A percentile compares a stretch with the other conserved stretches of the same genome.
These are phyloP conservation scores for Ommatoiulus sabulosus DNA, from an alignment of 2,888 invertebrate genomes.

Conservation along the genomic window DNA sequence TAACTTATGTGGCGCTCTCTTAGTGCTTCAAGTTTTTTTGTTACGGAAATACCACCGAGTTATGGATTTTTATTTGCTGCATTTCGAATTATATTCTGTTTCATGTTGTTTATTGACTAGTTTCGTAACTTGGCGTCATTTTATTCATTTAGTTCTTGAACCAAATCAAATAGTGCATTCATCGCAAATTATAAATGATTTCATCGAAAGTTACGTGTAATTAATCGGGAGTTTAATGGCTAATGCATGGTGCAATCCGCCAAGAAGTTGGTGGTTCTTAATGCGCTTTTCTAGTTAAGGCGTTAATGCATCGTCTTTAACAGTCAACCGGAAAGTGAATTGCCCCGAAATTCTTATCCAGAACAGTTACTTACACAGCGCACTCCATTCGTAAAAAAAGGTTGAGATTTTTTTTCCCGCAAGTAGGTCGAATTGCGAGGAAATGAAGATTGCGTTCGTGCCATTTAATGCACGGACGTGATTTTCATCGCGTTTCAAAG, in stretches of 20 bases:
- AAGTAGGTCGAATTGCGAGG: constrained; percentile 32
- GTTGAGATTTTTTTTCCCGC: not conserved
- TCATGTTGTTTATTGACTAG: too few species aligned
- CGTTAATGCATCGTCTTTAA: not conserved
- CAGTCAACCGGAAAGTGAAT: not conserved
- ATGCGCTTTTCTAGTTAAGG: not conserved
- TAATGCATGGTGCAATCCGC: not conserved
- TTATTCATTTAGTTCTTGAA: too few species aligned
- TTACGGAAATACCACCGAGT: too few species aligned
- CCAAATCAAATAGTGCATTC: too few species aligned
- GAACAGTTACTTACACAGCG: not conserved
- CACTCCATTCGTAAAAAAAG: not conserved
- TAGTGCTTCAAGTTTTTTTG: too few species aligned
- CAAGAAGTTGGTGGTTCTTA: not conserved
- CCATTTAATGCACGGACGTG: constrained; percentile 31
- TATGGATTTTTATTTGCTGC: too few species aligned
- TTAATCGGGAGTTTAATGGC: too few species aligned
- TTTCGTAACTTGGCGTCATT: too few species aligned
- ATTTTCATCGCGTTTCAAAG: constrained; percentile 32
- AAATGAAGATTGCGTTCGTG: constrained; percentile 18
- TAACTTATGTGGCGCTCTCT: too few species aligned
- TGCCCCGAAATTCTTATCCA: not conserved
- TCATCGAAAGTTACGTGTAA: too few species aligned
- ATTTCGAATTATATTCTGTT: too few species aligned
- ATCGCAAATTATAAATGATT: too few species aligned